phyloP scores from a whole-genome alignment of 2,797 vertebrate species.

The Sphenopsis melanotis region DNA sequence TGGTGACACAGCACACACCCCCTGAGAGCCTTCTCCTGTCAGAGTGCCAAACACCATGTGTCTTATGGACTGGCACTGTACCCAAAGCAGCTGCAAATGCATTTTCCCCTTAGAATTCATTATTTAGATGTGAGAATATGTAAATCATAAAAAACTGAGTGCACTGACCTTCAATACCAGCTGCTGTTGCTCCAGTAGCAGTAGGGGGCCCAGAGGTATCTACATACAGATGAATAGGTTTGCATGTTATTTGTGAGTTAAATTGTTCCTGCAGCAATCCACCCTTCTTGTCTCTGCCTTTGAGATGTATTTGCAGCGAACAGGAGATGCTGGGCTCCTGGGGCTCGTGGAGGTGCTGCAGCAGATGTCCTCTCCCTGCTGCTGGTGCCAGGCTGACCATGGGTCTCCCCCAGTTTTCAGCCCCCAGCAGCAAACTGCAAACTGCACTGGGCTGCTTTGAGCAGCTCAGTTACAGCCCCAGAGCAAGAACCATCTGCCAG shows the following conservation, averaged over 20 bases:
- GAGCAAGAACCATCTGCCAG: neutral
- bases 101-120: neutral
- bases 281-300: neutral
- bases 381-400: fast-evolving
- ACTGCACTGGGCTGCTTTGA: fast-evolving
- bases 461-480: neutral
- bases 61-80: neutral
- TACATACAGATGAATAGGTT: neutral
- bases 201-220: neutral
- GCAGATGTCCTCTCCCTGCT: neutral
- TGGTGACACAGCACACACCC: neutral
- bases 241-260: neutral
- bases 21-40: neutral
- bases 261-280: neutral
- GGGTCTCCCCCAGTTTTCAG: neutral
- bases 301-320: neutral
- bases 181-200: neutral
- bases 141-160: neutral
- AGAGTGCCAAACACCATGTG: neutral
- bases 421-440: neutral
- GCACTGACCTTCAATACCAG: neutral
- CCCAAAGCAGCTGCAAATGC: neutral
- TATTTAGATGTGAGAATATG: neutral
- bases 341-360: neutral
- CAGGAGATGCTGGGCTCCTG: neutral